Conservation (phyloP, 2,113 vertebrate species). For the Ellobius talpinus region DNA sequence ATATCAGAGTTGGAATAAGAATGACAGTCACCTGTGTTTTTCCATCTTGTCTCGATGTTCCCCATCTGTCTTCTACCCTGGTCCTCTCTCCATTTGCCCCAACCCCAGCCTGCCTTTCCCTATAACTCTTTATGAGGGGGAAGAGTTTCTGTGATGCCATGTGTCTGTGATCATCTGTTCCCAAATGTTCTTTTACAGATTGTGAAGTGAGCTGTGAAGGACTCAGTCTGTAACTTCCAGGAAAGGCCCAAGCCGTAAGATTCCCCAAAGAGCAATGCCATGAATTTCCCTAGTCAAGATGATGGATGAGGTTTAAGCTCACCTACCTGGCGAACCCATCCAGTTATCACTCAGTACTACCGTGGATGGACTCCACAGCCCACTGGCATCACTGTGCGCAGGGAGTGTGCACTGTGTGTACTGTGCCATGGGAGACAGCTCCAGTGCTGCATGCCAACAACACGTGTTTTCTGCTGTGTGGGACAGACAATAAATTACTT, state of each 20-base stretch:
- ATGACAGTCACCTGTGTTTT: not conserved
- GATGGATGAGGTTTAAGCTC: not conserved
- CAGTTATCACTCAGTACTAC: not conserved
- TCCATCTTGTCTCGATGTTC: not conserved
- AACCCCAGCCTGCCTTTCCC: not conserved
- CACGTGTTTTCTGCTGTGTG: conserved; percentile 39
- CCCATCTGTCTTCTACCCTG: not conserved
- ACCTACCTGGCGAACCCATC: not conserved
- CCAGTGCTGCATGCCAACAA: not conserved
- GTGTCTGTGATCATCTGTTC: not conserved
- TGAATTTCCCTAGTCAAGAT: not conserved
- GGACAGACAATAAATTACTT: conserved; percentile 68
- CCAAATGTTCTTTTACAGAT: not conserved
- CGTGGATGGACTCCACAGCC: not conserved
- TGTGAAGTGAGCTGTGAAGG: not conserved
- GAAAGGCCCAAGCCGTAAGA: not conserved
- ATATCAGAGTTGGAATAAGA: not conserved
- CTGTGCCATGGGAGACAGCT: not conserved
- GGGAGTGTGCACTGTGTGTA: not conserved
- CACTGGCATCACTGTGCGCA: not conserved
- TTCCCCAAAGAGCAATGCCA: not conserved
- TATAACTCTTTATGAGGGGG: not conserved
- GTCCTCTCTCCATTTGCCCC: not conserved
- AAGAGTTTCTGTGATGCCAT: not conserved
- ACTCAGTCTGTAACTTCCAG: not conserved